Base-by-base conservation (phyloP, 2,888 invertebrate genomes). In the Hydriomena furcata region DNA sequence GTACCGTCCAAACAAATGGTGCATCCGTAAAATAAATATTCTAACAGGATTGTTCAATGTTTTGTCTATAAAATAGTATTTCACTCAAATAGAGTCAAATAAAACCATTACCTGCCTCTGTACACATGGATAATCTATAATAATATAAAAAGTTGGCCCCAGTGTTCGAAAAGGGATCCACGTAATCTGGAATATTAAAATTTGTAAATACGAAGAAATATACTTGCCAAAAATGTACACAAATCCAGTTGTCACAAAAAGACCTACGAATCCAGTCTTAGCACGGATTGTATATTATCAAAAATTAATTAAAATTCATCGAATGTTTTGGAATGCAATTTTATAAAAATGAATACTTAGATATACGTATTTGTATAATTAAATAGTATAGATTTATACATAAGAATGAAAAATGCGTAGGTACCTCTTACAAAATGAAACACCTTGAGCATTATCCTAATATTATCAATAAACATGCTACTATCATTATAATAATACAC, bases 61-160 rank as follows among this genome's bases (percentile, higher is more conserved):
- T n/a, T n/a, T 7, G 32, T 48, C 30, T 58, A 60, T 11, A 53
- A 55, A 59, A 57, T 31, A 50, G 27, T 56, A 49, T 49, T 23
- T 34, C 37, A 42, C 38, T 47, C 46, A 40, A 41, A 46, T 37
- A 7, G 35, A 30, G 41, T 30, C 37, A 55, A 46, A 50, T 36
- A 43, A 52, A 57, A 58, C 49, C 58, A 52, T 25, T 49, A 45
- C n/a, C 34, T 52, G 46, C 17, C 43, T 30, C 44, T 59, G 38
- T 55, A 58, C 54, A 56, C 54, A 47, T 60, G 52, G 56, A 55
- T 42, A 50, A 50, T 72, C 63, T 75, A 78, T 71, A 71, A 72
- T 78, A 71, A 78, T 84, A 78, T 79, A 82, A 86, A 84, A 86
- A 79, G 58, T 88, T 89, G 88, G 89, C 87, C 90, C 90, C 90